Evolutionary conservation across 2,797 vertebrate genomes (phyloP), one percentile per base, ranked within the genome.

Genomic region (Apodemus agrarius): DNA sequence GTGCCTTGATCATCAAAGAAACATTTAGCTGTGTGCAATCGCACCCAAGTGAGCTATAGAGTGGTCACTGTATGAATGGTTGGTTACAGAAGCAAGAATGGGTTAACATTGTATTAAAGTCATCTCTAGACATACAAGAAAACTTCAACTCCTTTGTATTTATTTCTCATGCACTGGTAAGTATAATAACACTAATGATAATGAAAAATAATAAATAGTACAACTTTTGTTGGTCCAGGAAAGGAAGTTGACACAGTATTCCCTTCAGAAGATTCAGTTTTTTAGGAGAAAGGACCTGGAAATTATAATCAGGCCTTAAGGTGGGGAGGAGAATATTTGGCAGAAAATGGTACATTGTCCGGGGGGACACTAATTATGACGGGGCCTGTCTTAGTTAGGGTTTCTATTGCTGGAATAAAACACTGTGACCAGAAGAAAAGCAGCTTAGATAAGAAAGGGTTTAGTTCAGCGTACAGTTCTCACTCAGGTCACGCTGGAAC

Each of bases 91-190:
- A 76, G 6, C 4, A 43, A 69, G 34, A 17, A 6, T 22, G 43
- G 37, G 14, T 29, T 22, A 31, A 16, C 67, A 13, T 5, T 7
- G 54, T 21, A 52, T 79, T 7, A 43, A 72, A 24, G 26, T 34
- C 6, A 5, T 49, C 1, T 83, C 29, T 34, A 40, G 24, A 19
- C 17, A 29, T 1, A 4, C 5, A 12, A 26, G 6, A 1, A 21
- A 26, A 7, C 12, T 13, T 13, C 1, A 21, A 31, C 16, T 16
- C 8, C 4, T 4, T 14, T 59, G 74, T 46, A 75, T 31, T 19
- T 9, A 31, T 40, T 29, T n/a, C 3, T 17, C 13, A 49, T 6
- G 24, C 4, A 14, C 14, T 72, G 31, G 26, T 29, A 83, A 83
- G 43, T 17, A 22, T 34, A 49, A n/a, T 54, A 54, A 31, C 17